Conservation (phyloP, 2,113 vertebrate genomes). For the Ceyx margarethae region DNA sequence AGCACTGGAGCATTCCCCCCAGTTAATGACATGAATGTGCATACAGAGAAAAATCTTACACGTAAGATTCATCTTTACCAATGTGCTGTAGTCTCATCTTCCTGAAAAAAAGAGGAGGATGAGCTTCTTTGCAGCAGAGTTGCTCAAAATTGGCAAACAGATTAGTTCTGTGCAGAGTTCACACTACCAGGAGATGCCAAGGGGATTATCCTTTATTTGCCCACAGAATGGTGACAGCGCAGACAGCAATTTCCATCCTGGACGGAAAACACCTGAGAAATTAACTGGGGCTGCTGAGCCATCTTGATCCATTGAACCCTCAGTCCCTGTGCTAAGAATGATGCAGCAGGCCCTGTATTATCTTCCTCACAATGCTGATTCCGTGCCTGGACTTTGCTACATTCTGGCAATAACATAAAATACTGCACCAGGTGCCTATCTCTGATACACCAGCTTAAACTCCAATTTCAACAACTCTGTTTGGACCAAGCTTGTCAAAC, state of each 20-base stretch:
- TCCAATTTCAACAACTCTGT: neutral
- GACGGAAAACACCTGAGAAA: neutral
- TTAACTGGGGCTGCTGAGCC: neutral
- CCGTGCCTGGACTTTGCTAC: neutral
- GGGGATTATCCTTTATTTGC: neutral
- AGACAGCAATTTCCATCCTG: neutral
- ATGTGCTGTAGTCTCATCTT: neutral
- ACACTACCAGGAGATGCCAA: neutral
- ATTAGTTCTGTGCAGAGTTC: neutral
- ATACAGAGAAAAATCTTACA: neutral
- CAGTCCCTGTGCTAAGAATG: neutral
- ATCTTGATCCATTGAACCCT: neutral
- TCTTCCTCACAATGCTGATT: neutral
- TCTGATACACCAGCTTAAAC: neutral
- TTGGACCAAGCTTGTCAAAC: neutral
- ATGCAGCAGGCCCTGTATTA: slow-evolving; percentile 3
- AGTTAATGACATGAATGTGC: accelerated
- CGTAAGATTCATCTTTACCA: neutral
- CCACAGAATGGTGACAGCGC: neutral
- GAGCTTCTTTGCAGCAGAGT: neutral
- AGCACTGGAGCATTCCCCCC: neutral
- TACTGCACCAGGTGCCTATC: neutral
- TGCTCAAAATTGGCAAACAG: neutral
- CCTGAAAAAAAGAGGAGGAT: neutral
- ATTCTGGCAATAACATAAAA: neutral